Evolutionary conservation across 2,113 vertebrate genomes (phyloP).

Genomic region (Catharus fuscescens): DNA sequence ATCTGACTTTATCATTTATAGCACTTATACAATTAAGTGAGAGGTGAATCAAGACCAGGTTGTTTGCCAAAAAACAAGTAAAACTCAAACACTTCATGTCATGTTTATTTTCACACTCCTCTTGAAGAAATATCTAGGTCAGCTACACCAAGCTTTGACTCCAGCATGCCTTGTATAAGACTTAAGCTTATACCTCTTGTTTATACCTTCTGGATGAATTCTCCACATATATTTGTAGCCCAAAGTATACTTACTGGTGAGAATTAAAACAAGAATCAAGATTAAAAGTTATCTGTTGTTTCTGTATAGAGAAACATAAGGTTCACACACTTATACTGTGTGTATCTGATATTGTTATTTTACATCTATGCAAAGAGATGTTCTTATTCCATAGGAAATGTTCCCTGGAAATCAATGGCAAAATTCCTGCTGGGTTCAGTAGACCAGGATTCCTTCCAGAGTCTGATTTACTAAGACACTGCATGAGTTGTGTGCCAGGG

Average conservation of each 20-base stretch:
- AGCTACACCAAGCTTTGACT: neutral
- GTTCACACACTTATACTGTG: neutral
- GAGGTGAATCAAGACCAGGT: conserved; percentile 32
- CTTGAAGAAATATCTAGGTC: conserved; percentile 36
- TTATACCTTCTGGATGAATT: conserved; percentile 3
- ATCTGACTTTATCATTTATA: conserved; percentile 28
- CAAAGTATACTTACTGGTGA: neutral
- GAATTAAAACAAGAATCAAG: neutral
- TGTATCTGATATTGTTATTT: neutral
- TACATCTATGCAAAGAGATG: neutral
- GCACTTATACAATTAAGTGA: conserved; percentile 58
- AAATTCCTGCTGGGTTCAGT: neutral
- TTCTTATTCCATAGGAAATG: neutral
- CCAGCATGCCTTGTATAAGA: neutral
- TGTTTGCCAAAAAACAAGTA: conserved; percentile 56
- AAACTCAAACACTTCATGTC: conserved; percentile 39
- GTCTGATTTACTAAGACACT: neutral
- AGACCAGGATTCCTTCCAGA: neutral
- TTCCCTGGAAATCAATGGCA: neutral
- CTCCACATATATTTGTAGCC: neutral
- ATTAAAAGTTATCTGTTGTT: neutral
- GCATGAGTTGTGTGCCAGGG: neutral
- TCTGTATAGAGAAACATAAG: neutral
- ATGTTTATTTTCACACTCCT: conserved; percentile 61
- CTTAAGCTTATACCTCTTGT: neutral